Conservation (phyloP, 37 sponge, comb jelly and placozoan species). For the Aplysina aerophoba region DNA sequence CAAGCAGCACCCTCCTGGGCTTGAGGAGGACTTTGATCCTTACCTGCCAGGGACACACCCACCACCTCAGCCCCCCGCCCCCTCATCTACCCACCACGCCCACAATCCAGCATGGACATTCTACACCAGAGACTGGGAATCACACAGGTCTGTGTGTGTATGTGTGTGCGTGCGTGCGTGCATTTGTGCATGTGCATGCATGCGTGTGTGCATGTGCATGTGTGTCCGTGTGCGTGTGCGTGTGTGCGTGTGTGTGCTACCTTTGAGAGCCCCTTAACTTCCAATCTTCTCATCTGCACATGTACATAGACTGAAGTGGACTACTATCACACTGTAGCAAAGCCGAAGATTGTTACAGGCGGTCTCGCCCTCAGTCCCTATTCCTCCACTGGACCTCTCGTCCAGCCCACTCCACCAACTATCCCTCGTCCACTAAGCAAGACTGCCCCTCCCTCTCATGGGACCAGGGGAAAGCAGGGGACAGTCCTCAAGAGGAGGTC, state of each 20-base stretch:
- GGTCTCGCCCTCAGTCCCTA: constrained; percentile 4
- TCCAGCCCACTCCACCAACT: constrained; percentile 6
- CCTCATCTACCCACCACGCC: neutral
- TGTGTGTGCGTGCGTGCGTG: constrained; percentile 18
- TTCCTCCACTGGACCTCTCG: neutral
- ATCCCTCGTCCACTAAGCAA: constrained; percentile 1
- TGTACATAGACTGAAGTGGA: neutral
- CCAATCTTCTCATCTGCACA: too few species aligned
- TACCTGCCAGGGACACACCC: too few species aligned
- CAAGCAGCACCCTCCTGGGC: neutral
- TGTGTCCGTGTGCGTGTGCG: constrained; percentile 8
- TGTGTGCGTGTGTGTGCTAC: constrained; percentile 18
- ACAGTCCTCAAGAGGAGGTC: neutral
- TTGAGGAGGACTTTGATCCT: constrained; percentile 30
- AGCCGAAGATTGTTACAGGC: constrained; percentile 11
- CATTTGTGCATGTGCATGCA: constrained; percentile 10
- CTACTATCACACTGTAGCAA: constrained; percentile 9
- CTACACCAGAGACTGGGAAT: constrained; percentile 24
- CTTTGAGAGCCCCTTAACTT: too few species aligned
- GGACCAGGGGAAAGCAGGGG: too few species aligned
- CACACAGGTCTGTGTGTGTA: neutral
- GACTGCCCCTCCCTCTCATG: neutral
- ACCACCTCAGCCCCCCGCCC: too few species aligned
- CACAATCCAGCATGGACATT: constrained; percentile 31
- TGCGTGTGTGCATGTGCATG: constrained; percentile 28